phyloP scores from a whole-genome alignment of 2,113 vertebrate species.

The Cercopithecus mona region DNA sequence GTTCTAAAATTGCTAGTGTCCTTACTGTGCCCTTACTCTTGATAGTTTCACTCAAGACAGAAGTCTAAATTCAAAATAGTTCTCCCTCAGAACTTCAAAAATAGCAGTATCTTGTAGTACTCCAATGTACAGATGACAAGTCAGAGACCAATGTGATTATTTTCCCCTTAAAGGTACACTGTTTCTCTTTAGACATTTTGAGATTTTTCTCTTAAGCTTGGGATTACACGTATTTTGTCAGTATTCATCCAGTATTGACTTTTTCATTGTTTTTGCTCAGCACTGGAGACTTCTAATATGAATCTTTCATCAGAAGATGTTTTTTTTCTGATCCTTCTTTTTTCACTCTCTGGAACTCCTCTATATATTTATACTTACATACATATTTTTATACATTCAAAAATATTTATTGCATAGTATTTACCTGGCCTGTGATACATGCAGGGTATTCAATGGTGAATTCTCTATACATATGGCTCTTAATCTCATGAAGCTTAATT shows the following conservation, averaged over 20 bases:
- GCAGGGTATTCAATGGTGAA: not conserved
- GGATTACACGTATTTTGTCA: not conserved
- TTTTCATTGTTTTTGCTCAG: conserved; percentile 12
- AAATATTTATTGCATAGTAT: not conserved
- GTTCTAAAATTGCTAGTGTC: not conserved
- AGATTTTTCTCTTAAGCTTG: not conserved
- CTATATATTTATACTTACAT: not conserved
- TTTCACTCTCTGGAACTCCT: not conserved
- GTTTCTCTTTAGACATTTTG: not conserved
- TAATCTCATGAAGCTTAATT: not conserved
- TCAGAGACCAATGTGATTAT: not conserved
- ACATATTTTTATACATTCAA: not conserved
- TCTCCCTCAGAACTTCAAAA: not conserved
- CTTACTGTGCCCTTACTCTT: not conserved
- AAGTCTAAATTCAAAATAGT: conserved; percentile 15
- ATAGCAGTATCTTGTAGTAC: not conserved
- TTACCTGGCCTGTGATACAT: not conserved
- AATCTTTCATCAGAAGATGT: not conserved
- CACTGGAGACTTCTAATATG: not conserved
- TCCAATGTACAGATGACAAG: not conserved
- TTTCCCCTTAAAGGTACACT: not conserved
- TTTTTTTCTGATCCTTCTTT: not conserved
- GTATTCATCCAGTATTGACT: not conserved
- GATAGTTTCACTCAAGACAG: not conserved
- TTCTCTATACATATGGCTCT: not conserved